Conservation (phyloP, 1,140 invertebrate species). For the Bombyx mori region DNA sequence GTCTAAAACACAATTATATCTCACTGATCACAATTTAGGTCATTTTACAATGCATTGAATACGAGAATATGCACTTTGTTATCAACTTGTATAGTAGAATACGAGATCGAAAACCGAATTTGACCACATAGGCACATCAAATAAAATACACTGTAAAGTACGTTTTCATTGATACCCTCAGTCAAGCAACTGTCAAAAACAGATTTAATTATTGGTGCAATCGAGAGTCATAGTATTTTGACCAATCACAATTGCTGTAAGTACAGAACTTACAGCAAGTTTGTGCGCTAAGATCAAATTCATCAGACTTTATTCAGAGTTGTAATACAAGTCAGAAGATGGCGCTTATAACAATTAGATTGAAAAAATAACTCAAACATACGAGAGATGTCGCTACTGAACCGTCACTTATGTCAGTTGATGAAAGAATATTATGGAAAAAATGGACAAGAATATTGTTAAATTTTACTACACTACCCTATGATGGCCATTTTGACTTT, state of each 20-base stretch:
- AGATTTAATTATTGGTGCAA: background rate
- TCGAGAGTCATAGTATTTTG: too few species aligned
- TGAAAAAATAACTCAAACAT: too few species aligned
- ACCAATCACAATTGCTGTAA: too few species aligned
- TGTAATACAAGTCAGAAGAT: background rate
- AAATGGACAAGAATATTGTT: too few species aligned
- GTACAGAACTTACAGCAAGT: too few species aligned
- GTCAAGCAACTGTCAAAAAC: background rate
- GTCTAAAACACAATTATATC: constrained; percentile 34
- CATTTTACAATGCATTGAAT: constrained; percentile 64
- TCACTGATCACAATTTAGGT: constrained; percentile 53
- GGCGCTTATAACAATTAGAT: background rate
- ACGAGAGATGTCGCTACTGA: too few species aligned
- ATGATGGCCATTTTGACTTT: too few species aligned
- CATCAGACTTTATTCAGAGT: too few species aligned
- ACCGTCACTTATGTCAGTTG: too few species aligned
- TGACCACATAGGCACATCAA: constrained; percentile 41
- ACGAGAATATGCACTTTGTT: constrained; percentile 57
- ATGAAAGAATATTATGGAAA: too few species aligned
- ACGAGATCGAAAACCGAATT: constrained; percentile 18
- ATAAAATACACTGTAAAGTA: constrained; percentile 32
- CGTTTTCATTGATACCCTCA: constrained; percentile 2
- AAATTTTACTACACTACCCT: too few species aligned
- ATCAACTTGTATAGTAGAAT: constrained; percentile 57
- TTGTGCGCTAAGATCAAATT: too few species aligned